phyloP scores from a whole-genome alignment of 2,797 vertebrate genomes.

The Hephaestus fuliginosus region DNA sequence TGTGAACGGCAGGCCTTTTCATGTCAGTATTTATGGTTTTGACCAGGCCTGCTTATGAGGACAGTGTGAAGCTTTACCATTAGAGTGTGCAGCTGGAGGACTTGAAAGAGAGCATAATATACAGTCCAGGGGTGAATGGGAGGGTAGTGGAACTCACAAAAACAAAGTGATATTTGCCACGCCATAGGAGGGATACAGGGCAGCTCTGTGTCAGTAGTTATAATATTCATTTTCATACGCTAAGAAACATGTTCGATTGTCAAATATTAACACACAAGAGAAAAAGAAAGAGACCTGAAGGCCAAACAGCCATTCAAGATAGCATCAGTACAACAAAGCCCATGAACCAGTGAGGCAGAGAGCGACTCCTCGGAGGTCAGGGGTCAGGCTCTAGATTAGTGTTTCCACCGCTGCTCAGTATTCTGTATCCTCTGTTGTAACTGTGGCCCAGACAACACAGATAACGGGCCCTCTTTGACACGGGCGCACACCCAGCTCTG shows the following conservation, averaged over 20 bases:
- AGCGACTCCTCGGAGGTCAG: slow-evolving; percentile 60
- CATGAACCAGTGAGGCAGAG: slow-evolving; percentile 41
- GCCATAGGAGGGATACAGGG: background rate
- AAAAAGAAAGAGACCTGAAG: slow-evolving; percentile 14
- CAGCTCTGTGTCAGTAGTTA: slow-evolving; percentile 11
- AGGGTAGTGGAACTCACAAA: slow-evolving; percentile 51
- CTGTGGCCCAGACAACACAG: slow-evolving; percentile 60
- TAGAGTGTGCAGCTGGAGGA: slow-evolving; percentile 64
- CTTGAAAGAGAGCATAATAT: slow-evolving; percentile 75
- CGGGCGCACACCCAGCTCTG: slow-evolving; percentile 67
- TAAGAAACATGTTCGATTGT: slow-evolving; percentile 18
- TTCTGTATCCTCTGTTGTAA: slow-evolving; percentile 72
- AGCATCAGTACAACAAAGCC: slow-evolving; percentile 71
- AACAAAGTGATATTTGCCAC: slow-evolving; percentile 32
- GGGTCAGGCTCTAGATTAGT: slow-evolving; percentile 71
- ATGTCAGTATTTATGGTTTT: slow-evolving; percentile 66
- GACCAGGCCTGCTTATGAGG: slow-evolving; percentile 41
- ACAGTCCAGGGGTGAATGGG: slow-evolving; percentile 60
- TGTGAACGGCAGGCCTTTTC: slow-evolving; percentile 48
- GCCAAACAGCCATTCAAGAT: slow-evolving; percentile 43
- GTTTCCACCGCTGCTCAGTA: slow-evolving; percentile 71
- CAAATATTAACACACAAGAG: slow-evolving; percentile 27
- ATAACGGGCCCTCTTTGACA: slow-evolving; percentile 70
- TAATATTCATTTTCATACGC: slow-evolving; percentile 14
- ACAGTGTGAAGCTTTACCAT: slow-evolving; percentile 59